Conservation (phyloP, 2,797 vertebrate genomes). For the Bradypodion pumilum region DNA sequence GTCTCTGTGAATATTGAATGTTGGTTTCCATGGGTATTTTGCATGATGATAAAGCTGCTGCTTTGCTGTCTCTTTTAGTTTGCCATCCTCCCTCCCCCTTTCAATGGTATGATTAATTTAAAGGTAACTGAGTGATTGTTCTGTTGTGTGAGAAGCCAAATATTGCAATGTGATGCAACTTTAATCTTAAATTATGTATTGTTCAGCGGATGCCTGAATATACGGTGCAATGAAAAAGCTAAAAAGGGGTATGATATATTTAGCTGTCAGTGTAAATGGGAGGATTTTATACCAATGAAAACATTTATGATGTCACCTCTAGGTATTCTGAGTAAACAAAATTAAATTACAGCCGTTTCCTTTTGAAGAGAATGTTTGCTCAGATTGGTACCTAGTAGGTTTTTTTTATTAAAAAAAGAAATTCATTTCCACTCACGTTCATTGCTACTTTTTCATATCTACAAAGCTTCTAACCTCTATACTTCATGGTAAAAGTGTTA, state of each 20-base stretch:
- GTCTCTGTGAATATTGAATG: constrained; percentile 76
- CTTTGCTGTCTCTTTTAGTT: constrained; percentile 70
- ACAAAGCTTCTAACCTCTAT: constrained; percentile 38
- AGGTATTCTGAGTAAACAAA: constrained; percentile 78
- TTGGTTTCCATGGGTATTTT: constrained; percentile 80
- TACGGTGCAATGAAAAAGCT: constrained; percentile 77
- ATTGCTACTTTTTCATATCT: constrained; percentile 21
- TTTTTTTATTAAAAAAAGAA: constrained; percentile 54
- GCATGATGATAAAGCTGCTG: constrained; percentile 80
- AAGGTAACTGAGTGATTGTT: constrained; percentile 76
- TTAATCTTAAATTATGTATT: constrained; percentile 71
- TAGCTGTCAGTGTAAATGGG: constrained; percentile 47
- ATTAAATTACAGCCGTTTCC: constrained; percentile 78
- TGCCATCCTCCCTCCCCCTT: constrained; percentile 70
- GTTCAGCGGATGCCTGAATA: constrained; percentile 78
- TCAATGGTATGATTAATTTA: constrained; percentile 76
- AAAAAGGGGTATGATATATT: constrained; percentile 65
- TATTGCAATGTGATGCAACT: constrained; percentile 75
- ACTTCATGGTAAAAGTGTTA: constrained; percentile 54
- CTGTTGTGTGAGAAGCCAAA: constrained; percentile 77
- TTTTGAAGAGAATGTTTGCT: constrained; percentile 74
- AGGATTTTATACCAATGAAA: constrained; percentile 71
- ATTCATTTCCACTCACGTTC: constrained; percentile 13
- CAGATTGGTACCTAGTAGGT: constrained; percentile 62
- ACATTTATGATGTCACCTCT: constrained; percentile 73